These are phyloP conservation scores for Mycteria americana DNA, from an alignment of 2,797 vertebrate species.

Conservation along the genomic window DNA sequence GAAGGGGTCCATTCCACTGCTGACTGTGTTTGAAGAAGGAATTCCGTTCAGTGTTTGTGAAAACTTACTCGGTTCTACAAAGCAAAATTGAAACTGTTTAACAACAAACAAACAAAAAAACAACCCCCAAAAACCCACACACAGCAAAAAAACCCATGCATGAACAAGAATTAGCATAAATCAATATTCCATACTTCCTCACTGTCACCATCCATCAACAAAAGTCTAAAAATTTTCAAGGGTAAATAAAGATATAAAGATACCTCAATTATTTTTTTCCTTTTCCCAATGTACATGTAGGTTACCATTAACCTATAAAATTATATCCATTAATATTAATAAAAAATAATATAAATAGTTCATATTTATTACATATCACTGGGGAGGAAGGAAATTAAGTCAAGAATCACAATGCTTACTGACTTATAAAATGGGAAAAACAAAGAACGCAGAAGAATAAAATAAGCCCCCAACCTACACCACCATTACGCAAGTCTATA, in stretches of 20 bases:
- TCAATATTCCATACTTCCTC: neutral
- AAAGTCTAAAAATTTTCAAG: neutral
- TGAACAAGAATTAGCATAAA: neutral
- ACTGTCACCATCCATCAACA: neutral
- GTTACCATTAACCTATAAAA: neutral
- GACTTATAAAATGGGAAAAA: neutral
- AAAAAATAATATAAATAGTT: neutral
- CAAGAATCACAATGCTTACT: neutral
- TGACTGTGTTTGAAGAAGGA: slow-evolving; percentile 85
- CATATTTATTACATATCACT: neutral
- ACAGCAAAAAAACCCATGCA: rapidly evolving
- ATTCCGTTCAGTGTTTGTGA: slow-evolving; percentile 94
- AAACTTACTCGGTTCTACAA: slow-evolving; percentile 91
- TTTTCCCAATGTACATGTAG: neutral
- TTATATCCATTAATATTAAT: neutral
- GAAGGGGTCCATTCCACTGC: slow-evolving; percentile 90
- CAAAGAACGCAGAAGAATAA: neutral
- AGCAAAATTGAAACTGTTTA: slow-evolving; percentile 36
- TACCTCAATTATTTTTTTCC: neutral
- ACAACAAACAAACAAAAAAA: neutral
- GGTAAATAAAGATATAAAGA: neutral
- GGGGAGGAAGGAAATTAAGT: neutral
- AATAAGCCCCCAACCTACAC: neutral
- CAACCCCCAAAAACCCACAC: neutral
- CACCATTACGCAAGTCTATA: neutral